Evolutionary conservation across 1,140 invertebrate genomes (phyloP), one percentile per base, ranked within the genome.

Genomic region (Drosophila ogumai): DNA sequence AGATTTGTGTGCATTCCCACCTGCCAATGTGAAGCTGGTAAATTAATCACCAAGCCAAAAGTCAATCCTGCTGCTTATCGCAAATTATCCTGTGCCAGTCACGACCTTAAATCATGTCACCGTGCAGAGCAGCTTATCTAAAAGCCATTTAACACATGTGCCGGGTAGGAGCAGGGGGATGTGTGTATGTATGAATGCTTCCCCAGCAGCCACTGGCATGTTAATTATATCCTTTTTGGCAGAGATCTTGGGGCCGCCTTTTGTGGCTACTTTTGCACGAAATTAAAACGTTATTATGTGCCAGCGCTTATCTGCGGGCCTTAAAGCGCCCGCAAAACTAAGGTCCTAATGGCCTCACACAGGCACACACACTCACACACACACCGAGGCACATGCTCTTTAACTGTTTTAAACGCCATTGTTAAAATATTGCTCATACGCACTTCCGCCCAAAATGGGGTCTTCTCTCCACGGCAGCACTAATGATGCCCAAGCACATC

Each of bases 351-450:
- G 85, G 81, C 81, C 67, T 79, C 52, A 71, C 75, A 63, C 65
- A 78, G 19, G 19, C 19, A 22, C 22, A 22, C 76, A 52, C 41
- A 57, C 60, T 44, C 15, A 59, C 34, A 78, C 10, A 58, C 55
- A 76, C 46, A 72, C 34, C 43, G 34, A 55, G 52, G 44, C 40
- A 63, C 55, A 66, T 77, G 84, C 73, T 88, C 84, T 88, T 88
- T 88, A 88, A 88, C 85, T 88, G 85, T 88, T 88, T 88, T 90
- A 90, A 90, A 85, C 85, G 86, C 85, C 86, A 90, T 90, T 90
- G 85, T 90, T 90, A 90, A 90, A 90, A 90, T 90, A 90, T 90
- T 90, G 85, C 85, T 90, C 85, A 90, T 90, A 90, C 85, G 85
- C 85, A 90, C 85, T 90, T 90, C 85, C 85, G 85, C 74, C 67